These are phyloP conservation scores for Chymomyza procnemis DNA, from an alignment of 2,888 invertebrate species.

Conservation along the genomic window DNA sequence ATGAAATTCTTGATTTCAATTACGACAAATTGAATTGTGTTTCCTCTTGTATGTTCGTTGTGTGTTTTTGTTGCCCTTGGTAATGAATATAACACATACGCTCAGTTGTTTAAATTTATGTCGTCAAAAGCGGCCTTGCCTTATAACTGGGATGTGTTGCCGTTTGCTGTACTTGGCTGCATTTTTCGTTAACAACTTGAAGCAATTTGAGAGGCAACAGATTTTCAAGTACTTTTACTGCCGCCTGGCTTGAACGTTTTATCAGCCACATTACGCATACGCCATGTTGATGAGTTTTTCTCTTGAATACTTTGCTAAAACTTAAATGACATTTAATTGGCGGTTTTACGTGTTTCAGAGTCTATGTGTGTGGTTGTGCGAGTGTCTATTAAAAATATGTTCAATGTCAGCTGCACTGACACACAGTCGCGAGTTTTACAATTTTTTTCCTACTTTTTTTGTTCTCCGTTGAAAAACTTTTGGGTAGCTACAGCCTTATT, in stretches of 20 bases:
- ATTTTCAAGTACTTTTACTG: too few relatives aligned
- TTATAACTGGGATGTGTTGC: too few relatives aligned
- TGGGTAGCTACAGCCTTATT: slow-evolving; percentile 17
- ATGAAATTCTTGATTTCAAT: slow-evolving; percentile 31
- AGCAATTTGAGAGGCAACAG: too few relatives aligned
- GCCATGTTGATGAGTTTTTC: slow-evolving; percentile 26
- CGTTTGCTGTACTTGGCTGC: too few relatives aligned
- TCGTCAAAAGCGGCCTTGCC: too few relatives aligned
- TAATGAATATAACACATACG: slow-evolving; percentile 35
- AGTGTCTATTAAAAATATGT: slow-evolving; percentile 41
- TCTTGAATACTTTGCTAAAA: slow-evolving; percentile 27
- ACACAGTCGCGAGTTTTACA: slow-evolving; percentile 10
- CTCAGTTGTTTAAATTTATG: slow-evolving; percentile 1
- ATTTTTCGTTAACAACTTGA: too few relatives aligned
- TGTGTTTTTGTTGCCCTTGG: background rate
- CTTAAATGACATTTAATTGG: slow-evolving; percentile 62
- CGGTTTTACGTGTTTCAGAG: slow-evolving; percentile 12
- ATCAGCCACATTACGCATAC: slow-evolving; percentile 42
- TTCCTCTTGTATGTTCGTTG: slow-evolving; percentile 1
- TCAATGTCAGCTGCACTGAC: slow-evolving; percentile 18
- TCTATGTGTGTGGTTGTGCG: slow-evolving; percentile 36
- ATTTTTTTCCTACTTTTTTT: slow-evolving; percentile 21
- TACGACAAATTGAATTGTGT: slow-evolving; percentile 17
- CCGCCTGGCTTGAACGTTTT: slow-evolving; percentile 38
- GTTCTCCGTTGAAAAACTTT: slow-evolving; percentile 18